Conservation (phyloP, 2,113 vertebrate species). For the Bubo blakistoni region DNA sequence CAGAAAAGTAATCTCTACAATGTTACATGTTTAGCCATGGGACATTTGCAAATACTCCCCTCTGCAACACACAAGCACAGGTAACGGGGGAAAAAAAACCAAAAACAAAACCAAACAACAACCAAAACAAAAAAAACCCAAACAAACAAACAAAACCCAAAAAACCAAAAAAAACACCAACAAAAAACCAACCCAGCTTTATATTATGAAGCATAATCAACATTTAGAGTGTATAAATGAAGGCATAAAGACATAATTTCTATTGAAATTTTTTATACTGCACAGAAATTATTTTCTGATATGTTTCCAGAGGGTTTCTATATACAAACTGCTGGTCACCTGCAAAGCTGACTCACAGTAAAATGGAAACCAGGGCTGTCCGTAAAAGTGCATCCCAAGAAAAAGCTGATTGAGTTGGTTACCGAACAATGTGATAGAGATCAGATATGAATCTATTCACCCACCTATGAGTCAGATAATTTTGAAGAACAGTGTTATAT, state of each 20-base stretch:
- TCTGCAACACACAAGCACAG: background rate
- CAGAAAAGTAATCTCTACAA: background rate
- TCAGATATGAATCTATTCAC: background rate
- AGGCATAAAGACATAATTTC: background rate
- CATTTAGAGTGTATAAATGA: background rate
- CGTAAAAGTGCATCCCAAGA: background rate
- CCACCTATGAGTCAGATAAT: background rate
- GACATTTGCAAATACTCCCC: background rate
- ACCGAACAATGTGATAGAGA: background rate
- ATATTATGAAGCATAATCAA: background rate
- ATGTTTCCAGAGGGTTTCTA: rapidly evolving
- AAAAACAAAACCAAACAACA: no score
- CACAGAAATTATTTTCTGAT: background rate
- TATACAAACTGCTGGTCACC: background rate
- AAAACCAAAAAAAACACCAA: no score
- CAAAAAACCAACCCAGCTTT: background rate
- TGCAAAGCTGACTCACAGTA: background rate
- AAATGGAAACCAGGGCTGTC: background rate
- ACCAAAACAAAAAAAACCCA: no score
- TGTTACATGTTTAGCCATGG: rapidly evolving
- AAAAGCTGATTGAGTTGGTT: background rate
- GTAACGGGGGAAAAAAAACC: background rate
- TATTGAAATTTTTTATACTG: background rate
- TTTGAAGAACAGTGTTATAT: background rate
- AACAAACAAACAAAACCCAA: no score